Base-by-base conservation (phyloP, 2,888 invertebrate genomes). In the Cremastobaeus sp. region DNA sequence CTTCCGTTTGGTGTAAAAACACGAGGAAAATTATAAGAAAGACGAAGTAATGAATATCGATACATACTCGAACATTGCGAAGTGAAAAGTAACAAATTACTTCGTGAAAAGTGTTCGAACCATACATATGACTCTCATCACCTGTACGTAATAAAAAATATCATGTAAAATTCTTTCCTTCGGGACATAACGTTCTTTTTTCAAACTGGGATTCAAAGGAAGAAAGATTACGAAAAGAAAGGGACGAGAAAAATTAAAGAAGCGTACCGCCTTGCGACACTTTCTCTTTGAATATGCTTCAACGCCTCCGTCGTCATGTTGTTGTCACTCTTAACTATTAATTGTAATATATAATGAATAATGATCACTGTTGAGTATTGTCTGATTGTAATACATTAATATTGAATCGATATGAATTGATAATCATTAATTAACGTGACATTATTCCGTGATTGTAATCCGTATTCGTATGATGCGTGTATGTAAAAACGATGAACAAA, bases 301-400 rank as follows among this genome's bases (percentile, higher is more conserved):
- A 86, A 86, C 82, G 87, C 86, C 87, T 86, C 87, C 86, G 86
- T 87, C 86, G 86, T 87, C 86, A 86, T 87, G 85, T 86, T 87
- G 86, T 86, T 87, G 87, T 87, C 86, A 86, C 84, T 87, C 85
- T 86, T 86, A 86, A 86, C 86, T 84, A 87, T 77, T 80, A 80
- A 82, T 84, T 86, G 86, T 87, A 86, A 86, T 86, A 86, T 87
- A 87, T 84, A 84, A 84, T 82, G 82, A 84, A 86, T 84, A 86
- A 85, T 83, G 85, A 86, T 86, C 85, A 87, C 83, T 86, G 85
- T 87, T 87, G 85, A 86, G 87, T 86, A 87, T 87, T 87, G 87
- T 87, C 87, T 86, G 86, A 86, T 86, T 87, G 86, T 87, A 87
- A 86, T 86, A 86, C 87, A 87, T 86, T 87, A 84, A 87, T 87